Evolutionary conservation across 2,797 vertebrate species (phyloP).

Genomic region (Kryptolebias ocellatus): DNA sequence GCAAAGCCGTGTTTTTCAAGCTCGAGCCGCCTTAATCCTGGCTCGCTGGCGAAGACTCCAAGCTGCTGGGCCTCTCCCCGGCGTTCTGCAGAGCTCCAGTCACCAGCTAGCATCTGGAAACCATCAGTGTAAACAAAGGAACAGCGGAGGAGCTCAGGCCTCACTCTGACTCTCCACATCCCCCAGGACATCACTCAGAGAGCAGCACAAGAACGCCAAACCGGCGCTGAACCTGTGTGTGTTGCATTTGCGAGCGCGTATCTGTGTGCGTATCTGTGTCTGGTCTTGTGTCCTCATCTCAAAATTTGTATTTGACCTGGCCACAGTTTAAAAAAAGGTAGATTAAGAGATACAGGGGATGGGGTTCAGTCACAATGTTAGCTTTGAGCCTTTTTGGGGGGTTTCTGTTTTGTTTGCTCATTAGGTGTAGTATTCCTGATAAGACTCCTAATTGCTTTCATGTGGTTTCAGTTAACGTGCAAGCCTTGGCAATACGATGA

Average conservation of each 20-base stretch:
- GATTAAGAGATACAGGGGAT: conserved; percentile 73
- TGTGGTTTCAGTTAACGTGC: conserved; percentile 65
- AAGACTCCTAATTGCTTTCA: conserved; percentile 75
- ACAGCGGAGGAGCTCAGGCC: conserved; percentile 87
- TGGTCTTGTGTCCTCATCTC: conserved; percentile 79
- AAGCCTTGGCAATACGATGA: conserved; percentile 50
- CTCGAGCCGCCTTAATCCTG: conserved; percentile 77
- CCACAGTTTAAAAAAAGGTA: conserved; percentile 73
- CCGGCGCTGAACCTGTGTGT: conserved; percentile 68
- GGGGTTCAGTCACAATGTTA: conserved; percentile 64
- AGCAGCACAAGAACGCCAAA: conserved; percentile 86
- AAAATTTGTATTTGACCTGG: conserved; percentile 91
- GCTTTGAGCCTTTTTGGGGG: conserved; percentile 66
- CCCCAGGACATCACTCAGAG: conserved; percentile 83
- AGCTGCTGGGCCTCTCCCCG: conserved; percentile 85
- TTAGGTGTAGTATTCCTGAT: conserved; percentile 77
- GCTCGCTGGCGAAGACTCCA: conserved; percentile 81
- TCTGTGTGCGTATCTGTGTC: conserved; percentile 38
- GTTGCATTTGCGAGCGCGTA: conserved; percentile 39
- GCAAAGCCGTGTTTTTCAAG: conserved; percentile 75
- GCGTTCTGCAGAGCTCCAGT: conserved; percentile 71
- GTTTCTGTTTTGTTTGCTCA: conserved; percentile 78
- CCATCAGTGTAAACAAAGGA: conserved; percentile 94
- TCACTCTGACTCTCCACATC: conserved; percentile 80
- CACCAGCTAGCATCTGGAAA: conserved; percentile 93